These are phyloP conservation scores for Heliconius himera DNA, from an alignment of 1,140 invertebrate species.

Conservation along the genomic window DNA sequence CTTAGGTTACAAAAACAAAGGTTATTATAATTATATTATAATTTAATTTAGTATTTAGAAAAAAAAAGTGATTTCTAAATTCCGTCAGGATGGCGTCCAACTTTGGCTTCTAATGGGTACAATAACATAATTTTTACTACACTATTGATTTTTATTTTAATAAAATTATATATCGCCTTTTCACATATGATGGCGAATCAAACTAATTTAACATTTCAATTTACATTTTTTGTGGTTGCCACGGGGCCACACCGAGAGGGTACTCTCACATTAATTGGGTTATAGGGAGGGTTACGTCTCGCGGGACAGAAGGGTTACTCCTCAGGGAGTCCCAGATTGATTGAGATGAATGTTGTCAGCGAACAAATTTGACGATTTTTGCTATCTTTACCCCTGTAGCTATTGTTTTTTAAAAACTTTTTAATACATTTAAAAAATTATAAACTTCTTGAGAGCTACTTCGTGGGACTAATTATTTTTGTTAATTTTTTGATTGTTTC, in stretches of 20 bases:
- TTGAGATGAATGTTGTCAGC: conserved; percentile 74
- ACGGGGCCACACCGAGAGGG: conserved; percentile 46
- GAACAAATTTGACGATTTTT: conserved; percentile 60
- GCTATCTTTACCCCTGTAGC: conserved; percentile 45
- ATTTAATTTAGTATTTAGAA: no score
- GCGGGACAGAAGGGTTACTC: conserved; percentile 64
- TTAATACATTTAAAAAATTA: conserved; percentile 31
- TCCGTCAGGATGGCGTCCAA: no score
- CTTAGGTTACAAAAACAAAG: no score
- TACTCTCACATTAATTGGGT: conserved; percentile 68
- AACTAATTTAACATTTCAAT: conserved; percentile 70
- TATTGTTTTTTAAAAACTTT: conserved; percentile 45
- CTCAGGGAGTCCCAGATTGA: conserved; percentile 63
- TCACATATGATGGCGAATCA: conserved; percentile 47
- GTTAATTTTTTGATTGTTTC: conserved; percentile 48
- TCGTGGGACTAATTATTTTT: conserved; percentile 36
- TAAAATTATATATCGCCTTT: conserved; percentile 20
- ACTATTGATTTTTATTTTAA: not conserved
- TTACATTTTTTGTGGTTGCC: conserved; percentile 62
- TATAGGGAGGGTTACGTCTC: conserved; percentile 55
- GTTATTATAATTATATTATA: no score
- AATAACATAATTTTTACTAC: not conserved
- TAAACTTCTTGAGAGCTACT: conserved; percentile 65
- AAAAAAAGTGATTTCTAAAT: no score
- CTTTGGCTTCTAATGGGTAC: no score